phyloP scores from a whole-genome alignment of 30 jellyfish, hydroid and myxozoan genomes.

The Turritopsis rubra region DNA sequence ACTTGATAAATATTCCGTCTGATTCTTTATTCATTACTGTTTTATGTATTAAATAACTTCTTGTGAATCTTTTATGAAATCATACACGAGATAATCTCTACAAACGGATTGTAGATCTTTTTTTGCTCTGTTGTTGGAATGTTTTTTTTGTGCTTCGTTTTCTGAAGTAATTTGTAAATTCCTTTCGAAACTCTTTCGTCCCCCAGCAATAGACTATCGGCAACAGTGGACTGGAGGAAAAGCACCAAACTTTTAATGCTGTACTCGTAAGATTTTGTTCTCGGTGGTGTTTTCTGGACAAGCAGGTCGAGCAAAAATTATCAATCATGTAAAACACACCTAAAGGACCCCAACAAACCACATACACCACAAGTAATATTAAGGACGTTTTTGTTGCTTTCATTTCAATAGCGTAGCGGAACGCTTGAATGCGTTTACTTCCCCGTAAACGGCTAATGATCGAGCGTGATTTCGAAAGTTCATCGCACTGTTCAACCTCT shows the following conservation, averaged over 20 bases:
- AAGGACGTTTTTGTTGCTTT: constrained; percentile 31
- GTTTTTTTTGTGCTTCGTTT: neutral
- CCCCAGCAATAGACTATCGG: constrained; percentile 34
- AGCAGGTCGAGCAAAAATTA: constrained; percentile 23
- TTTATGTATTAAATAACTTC: no score
- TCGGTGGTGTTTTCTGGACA: neutral
- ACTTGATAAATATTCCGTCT: no score
- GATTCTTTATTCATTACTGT: no score
- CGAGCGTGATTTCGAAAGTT: neutral
- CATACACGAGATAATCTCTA: no score
- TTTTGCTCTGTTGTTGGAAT: neutral
- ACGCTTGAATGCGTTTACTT: neutral
- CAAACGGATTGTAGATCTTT: neutral
- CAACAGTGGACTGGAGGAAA: constrained; percentile 9
- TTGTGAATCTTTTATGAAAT: no score
- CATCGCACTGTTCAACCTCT: neutral
- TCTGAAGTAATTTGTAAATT: neutral
- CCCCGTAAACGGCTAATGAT: neutral
- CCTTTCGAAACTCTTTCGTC: constrained; percentile 20
- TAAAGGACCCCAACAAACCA: constrained; percentile 38
- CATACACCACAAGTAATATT: neutral
- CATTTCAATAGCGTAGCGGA: constrained; percentile 14
- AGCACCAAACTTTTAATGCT: constrained; percentile 7
- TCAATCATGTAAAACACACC: constrained; percentile 30
- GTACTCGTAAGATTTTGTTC: neutral